These are phyloP conservation scores for Cephalopholis sonnerati DNA, from an alignment of 2,113 vertebrate species.

Conservation along the genomic window DNA sequence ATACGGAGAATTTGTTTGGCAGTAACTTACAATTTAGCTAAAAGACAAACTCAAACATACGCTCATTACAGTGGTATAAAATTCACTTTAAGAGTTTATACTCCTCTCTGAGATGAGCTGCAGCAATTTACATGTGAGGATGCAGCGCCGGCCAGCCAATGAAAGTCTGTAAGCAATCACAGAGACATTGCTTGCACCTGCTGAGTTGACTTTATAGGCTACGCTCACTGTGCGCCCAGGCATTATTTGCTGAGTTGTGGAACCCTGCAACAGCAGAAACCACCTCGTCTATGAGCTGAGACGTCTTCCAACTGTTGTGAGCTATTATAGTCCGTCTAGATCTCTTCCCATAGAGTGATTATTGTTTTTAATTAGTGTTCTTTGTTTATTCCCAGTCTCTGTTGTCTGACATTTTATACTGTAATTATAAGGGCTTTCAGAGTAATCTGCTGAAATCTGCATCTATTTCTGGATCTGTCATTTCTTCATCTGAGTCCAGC, in stretches of 20 bases:
- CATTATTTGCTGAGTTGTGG: conserved; percentile 46
- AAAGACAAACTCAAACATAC: conserved; percentile 17
- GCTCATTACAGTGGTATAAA: conserved; percentile 14
- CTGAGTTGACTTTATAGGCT: conserved; percentile 52
- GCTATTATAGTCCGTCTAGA: neutral
- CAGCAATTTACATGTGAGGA: conserved; percentile 33
- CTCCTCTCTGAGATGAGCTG: conserved; percentile 10
- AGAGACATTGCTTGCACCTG: conserved; percentile 26
- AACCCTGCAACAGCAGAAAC: conserved; percentile 11
- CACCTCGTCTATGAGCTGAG: conserved; percentile 33
- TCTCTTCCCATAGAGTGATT: neutral
- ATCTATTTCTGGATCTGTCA: neutral
- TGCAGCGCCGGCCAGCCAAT: conserved; percentile 11
- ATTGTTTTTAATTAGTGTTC: neutral
- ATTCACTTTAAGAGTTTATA: conserved; percentile 5
- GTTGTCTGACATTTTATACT: neutral
- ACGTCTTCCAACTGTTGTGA: conserved; percentile 16
- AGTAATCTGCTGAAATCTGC: neutral
- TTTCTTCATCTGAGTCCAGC: neutral
- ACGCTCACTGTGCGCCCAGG: neutral
- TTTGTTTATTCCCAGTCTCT: neutral
- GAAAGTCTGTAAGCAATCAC: conserved; percentile 18
- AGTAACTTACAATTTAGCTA: conserved; percentile 24
- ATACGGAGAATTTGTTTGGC: neutral
- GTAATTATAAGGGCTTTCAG: neutral